Percentiles rank a stretch among this genome's conserved stretches.
These are phyloP conservation scores for Calephelis nemesis DNA, from an alignment of 1,140 invertebrate species.

Conservation along the genomic window DNA sequence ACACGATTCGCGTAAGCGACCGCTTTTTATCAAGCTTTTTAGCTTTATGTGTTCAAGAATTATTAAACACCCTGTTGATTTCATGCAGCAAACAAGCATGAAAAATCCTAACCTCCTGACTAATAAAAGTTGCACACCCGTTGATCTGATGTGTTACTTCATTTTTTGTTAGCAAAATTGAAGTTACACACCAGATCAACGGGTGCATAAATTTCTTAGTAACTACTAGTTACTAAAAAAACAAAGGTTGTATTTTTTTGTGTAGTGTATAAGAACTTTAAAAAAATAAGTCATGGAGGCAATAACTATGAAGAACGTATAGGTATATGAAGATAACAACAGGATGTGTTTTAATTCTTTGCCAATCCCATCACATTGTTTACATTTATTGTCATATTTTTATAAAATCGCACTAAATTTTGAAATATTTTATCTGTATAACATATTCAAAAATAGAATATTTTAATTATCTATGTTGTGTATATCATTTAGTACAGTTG, in stretches of 20 bases:
- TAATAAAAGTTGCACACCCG: too few relatives aligned
- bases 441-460: neutral
- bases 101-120: neutral
- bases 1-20: conserved; percentile 88
- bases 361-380: neutral
- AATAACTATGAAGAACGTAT: neutral
- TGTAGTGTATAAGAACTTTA: neutral
- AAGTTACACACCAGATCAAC: too few relatives aligned
- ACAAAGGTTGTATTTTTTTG: neutral
- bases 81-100: neutral
- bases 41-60: conserved; percentile 5
- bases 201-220: too few relatives aligned
- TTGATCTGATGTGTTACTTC: too few relatives aligned
- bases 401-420: conserved; percentile 1
- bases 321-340: neutral
- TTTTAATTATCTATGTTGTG: too few relatives aligned
- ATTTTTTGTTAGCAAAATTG: too few relatives aligned
- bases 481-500: too few relatives aligned
- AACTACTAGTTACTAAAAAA: too few relatives aligned
- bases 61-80: conserved; percentile 9
- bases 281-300: neutral
- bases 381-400: conserved; percentile 1
- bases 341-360: conserved; percentile 10
- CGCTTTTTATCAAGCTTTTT: conserved; percentile 16
- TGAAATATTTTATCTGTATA: neutral